These are phyloP conservation scores for Pedionomus torquatus DNA, from an alignment of 2,113 vertebrate genomes.

Conservation along the genomic window DNA sequence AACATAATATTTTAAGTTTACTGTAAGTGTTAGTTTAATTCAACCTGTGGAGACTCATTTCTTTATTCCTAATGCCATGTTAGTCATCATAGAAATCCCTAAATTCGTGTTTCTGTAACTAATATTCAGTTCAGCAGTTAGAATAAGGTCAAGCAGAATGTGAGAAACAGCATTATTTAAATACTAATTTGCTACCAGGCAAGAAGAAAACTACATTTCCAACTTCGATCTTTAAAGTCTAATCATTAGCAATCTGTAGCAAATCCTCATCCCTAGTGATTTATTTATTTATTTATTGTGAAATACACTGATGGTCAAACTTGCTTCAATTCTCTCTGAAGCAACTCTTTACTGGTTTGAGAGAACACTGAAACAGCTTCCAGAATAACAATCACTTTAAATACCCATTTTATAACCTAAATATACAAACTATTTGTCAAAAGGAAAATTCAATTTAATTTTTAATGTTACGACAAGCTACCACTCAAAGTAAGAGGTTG, in stretches of 20 bases:
- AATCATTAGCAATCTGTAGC: background rate
- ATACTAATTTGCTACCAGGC: background rate
- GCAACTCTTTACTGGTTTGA: background rate
- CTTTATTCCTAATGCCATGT: background rate
- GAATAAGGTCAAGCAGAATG: background rate
- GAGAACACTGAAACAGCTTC: background rate
- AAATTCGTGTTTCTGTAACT: background rate
- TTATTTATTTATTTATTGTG: background rate
- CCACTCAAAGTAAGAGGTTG: background rate
- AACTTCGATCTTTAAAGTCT: background rate
- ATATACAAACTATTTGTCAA: fast-evolving
- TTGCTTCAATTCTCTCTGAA: background rate
- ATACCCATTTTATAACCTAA: background rate
- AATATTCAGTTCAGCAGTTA: background rate
- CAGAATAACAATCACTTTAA: background rate
- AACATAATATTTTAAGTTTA: background rate
- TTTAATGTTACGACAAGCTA: background rate
- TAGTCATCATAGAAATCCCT: background rate
- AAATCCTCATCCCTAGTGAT: background rate
- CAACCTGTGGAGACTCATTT: background rate
- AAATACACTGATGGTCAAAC: background rate
- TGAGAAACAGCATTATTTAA: background rate
- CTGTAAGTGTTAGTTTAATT: background rate
- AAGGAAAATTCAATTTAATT: background rate
- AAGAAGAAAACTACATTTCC: background rate